phyloP scores from a whole-genome alignment of 2,113 vertebrate genomes.

The Alligator sinensis region DNA sequence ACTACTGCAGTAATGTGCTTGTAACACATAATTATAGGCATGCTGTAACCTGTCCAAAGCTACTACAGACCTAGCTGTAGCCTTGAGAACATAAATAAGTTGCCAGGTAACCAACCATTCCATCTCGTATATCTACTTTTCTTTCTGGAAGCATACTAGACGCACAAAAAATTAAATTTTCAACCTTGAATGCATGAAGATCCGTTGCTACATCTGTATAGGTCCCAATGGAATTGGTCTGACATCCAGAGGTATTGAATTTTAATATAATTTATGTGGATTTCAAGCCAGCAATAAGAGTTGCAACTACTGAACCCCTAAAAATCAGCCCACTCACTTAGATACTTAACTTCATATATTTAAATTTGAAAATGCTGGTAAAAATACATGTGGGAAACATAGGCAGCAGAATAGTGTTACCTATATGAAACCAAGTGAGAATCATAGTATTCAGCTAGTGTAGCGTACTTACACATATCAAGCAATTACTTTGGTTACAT shows the following conservation, averaged over 20 bases:
- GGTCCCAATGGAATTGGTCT: not conserved
- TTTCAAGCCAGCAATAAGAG: not conserved
- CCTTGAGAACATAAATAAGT: slow-evolving; percentile 66
- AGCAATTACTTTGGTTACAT: slow-evolving; percentile 1
- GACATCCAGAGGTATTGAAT: not conserved
- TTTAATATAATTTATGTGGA: too few species aligned
- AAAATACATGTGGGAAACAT: not conserved
- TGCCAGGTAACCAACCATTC: slow-evolving; percentile 52
- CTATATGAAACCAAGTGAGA: not conserved
- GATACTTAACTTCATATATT: not conserved
- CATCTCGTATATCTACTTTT: slow-evolving; percentile 34
- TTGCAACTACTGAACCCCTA: not conserved
- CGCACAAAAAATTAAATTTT: not conserved
- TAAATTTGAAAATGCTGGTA: slow-evolving; percentile 19
- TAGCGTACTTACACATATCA: not conserved
- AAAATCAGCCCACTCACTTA: not conserved
- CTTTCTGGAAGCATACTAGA: slow-evolving; percentile 37
- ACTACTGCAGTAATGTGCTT: slow-evolving; percentile 79
- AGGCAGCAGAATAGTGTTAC: not conserved
- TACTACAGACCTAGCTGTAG: slow-evolving; percentile 64
- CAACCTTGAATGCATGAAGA: not conserved
- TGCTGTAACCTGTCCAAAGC: slow-evolving; percentile 73
- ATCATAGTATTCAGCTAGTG: not conserved
- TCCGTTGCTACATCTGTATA: not conserved
- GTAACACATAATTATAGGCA: slow-evolving; percentile 74